A percentile compares a stretch with the other conserved stretches of the same genome.
phyloP scores from a whole-genome alignment of 1,140 invertebrate genomes.

The Camponotus pennsylvanicus region DNA sequence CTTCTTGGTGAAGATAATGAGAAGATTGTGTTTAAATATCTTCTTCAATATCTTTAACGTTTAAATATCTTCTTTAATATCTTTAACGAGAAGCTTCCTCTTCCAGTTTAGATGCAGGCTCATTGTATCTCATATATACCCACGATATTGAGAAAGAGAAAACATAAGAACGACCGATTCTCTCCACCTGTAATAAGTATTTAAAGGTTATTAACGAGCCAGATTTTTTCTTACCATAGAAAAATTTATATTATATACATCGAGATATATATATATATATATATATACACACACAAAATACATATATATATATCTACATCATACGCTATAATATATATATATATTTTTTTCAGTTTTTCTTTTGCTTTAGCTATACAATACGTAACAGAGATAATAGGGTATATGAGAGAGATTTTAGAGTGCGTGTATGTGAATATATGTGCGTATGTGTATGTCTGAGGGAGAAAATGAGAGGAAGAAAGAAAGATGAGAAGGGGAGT shows the following conservation, averaged over 20 bases:
- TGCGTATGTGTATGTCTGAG: slow-evolving; percentile 16
- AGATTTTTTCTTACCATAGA: slow-evolving; percentile 67
- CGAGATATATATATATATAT: slow-evolving; percentile 64
- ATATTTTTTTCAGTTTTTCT: slow-evolving; percentile 74
- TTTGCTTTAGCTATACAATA: slow-evolving; percentile 61
- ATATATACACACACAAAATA: slow-evolving; percentile 71
- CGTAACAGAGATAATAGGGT: slow-evolving; percentile 53
- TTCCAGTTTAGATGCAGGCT: not conserved
- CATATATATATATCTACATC: slow-evolving; percentile 69
- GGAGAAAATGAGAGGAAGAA: slow-evolving; percentile 39
- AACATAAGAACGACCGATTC: slow-evolving; percentile 64
- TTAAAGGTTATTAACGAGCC: slow-evolving; percentile 66
- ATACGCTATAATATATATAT: slow-evolving; percentile 67
- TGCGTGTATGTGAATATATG: not conserved
- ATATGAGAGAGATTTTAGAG: not conserved
- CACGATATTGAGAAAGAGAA: slow-evolving; percentile 27
- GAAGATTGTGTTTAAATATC: no score
- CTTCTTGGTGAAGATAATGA: no score
- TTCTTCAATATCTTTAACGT: no score
- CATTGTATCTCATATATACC: slow-evolving; percentile 9
- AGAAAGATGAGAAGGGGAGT: slow-evolving; percentile 41
- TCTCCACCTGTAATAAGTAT: slow-evolving; percentile 70
- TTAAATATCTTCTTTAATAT: not conserved
- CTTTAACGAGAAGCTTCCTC: not conserved
- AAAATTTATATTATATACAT: slow-evolving; percentile 72